Evolutionary conservation across 2,797 vertebrate species (phyloP).

Genomic region (Micrastur ruficollis): DNA sequence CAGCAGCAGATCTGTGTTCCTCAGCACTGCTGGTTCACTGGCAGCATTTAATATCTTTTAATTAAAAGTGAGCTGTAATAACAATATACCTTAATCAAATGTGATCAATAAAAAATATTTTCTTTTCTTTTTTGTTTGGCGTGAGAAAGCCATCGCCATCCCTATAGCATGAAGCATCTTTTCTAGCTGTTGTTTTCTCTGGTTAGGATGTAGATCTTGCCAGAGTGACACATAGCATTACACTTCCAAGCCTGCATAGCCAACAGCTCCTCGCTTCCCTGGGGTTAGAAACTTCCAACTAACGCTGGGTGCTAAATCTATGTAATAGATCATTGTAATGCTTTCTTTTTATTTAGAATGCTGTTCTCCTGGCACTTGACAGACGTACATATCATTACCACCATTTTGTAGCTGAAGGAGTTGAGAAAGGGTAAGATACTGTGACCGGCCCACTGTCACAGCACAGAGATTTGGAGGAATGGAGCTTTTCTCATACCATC

Average conservation of each 20-base stretch:
- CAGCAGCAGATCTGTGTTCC: background rate
- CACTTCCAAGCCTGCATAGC: background rate
- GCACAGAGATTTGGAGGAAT: background rate
- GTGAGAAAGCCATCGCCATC: background rate
- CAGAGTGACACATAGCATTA: background rate
- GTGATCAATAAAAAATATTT: background rate
- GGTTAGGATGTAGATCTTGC: background rate
- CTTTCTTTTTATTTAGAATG: background rate
- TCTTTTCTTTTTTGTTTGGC: background rate
- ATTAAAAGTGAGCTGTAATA: background rate
- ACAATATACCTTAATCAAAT: background rate
- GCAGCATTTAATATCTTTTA: slow-evolving; percentile 21
- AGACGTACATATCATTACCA: background rate
- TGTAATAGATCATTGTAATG: background rate
- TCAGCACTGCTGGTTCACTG: slow-evolving; percentile 7
- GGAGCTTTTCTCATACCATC: background rate
- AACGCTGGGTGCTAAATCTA: background rate
- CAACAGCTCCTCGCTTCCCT: background rate
- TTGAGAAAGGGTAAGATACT: background rate
- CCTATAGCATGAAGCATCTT: background rate
- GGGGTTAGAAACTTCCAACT: background rate
- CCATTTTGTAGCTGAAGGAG: background rate
- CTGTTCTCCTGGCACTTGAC: background rate
- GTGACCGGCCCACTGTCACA: background rate
- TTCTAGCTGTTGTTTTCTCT: background rate